Percentiles rank a stretch among this genome's conserved stretches.
phyloP scores from a whole-genome alignment of 2,888 invertebrate species.

The Eucera pruinosa region DNA sequence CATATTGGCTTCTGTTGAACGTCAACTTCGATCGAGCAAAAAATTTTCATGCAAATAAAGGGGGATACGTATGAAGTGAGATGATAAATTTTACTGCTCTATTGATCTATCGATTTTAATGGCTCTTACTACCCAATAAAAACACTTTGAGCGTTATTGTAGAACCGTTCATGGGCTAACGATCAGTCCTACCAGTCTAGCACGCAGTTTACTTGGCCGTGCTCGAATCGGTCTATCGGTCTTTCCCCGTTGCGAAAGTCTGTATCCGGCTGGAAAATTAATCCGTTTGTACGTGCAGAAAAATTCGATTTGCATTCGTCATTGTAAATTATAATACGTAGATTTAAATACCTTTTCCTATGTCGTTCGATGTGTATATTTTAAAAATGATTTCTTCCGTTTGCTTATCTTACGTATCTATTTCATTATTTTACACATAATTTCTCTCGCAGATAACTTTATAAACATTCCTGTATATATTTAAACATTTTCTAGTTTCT shows the following conservation, averaged over 20 bases:
- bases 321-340: slow-evolving; percentile 17
- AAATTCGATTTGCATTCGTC: slow-evolving; percentile 54
- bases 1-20: background rate
- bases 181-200: slow-evolving; percentile 44
- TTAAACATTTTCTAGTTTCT: too few species aligned
- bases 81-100: slow-evolving; percentile 48
- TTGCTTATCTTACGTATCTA: too few species aligned
- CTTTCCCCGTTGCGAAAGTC: slow-evolving; percentile 75
- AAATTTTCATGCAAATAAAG: slow-evolving; percentile 34
- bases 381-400: too few species aligned
- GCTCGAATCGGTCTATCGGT: slow-evolving; percentile 67
- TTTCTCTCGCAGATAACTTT: too few species aligned
- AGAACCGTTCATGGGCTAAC: slow-evolving; percentile 66
- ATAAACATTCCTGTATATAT: too few species aligned
- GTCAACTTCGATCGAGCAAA: slow-evolving; percentile 2
- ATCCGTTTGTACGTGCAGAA: slow-evolving; percentile 32
- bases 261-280: slow-evolving; percentile 66
- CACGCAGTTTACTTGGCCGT: slow-evolving; percentile 49
- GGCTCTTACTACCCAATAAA: slow-evolving; percentile 51
- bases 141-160: slow-evolving; percentile 58
- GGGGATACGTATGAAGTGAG: slow-evolving; percentile 2
- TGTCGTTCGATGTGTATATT: too few species aligned
- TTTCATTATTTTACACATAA: too few species aligned
- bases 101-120: slow-evolving; percentile 58
- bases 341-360: slow-evolving; percentile 1